Percentiles rank a stretch among this genome's conserved stretches.
Evolutionary conservation across 2,888 invertebrate genomes (phyloP).

Genomic region (Chrysodeixis includens): DNA sequence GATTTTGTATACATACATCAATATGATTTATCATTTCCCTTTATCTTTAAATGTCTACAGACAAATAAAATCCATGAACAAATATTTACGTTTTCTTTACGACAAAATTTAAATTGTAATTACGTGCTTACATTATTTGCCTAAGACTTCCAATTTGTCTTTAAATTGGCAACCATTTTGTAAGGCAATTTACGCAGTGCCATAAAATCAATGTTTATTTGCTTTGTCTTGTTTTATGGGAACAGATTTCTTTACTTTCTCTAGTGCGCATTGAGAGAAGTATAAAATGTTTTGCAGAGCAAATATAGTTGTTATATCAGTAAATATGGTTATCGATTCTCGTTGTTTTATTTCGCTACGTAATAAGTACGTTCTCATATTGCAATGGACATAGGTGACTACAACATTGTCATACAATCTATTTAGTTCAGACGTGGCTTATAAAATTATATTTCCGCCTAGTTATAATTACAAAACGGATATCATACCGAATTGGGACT

Average conservation of each 20-base stretch:
- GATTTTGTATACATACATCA: not conserved
- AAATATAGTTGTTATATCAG: constrained; percentile 16
- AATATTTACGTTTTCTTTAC: constrained; percentile 19
- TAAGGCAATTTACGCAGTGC: constrained; percentile 26
- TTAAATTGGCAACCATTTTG: constrained; percentile 40
- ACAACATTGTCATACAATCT: not conserved
- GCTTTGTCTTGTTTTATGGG: constrained; percentile 43
- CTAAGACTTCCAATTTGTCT: constrained; percentile 21
- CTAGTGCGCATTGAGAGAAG: constrained; percentile 28
- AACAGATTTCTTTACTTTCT: constrained; percentile 33
- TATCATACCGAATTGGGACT: constrained; percentile 27
- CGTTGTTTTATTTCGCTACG: not conserved
- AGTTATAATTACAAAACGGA: constrained; percentile 13
- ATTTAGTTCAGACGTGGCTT: constrained; percentile 4
- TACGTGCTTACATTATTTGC: constrained; percentile 23
- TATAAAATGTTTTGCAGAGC: constrained; percentile 25
- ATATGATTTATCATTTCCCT: not conserved
- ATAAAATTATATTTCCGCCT: constrained; percentile 4
- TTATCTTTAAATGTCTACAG: not conserved
- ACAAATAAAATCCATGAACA: not conserved
- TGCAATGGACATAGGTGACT: not conserved
- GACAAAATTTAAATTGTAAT: constrained; percentile 22
- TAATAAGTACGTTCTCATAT: not conserved
- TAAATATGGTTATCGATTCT: not conserved
- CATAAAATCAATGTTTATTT: constrained; percentile 50